Conservation (phyloP, 2,797 vertebrate genomes). For the Sebastes hubbsi region DNA sequence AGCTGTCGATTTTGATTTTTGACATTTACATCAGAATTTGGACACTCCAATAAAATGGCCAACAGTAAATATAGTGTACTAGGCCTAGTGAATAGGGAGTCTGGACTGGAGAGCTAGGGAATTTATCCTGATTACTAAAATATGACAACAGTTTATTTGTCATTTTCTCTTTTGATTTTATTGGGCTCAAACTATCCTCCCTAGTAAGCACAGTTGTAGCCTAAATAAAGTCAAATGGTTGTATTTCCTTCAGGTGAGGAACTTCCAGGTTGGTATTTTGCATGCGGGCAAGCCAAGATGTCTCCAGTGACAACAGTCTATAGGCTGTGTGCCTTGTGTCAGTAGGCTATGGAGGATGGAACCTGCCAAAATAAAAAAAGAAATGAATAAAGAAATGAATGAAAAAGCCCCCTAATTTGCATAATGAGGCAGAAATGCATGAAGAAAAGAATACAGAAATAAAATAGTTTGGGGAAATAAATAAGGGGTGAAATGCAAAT, state of each 20-base stretch:
- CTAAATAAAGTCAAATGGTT: background rate
- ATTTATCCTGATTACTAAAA: background rate
- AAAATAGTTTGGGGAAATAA: too few species aligned
- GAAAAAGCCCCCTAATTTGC: too few species aligned
- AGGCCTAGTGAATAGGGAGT: background rate
- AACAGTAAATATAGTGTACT: background rate
- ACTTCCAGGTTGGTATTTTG: background rate
- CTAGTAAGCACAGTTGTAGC: background rate
- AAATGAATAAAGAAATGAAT: too few species aligned
- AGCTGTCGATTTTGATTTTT: background rate
- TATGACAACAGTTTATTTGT: background rate
- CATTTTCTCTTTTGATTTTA: background rate
- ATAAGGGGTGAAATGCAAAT: too few species aligned
- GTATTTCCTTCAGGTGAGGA: background rate
- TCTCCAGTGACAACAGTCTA: background rate
- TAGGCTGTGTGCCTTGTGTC: background rate
- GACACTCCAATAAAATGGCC: background rate
- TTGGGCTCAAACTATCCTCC: too few species aligned
- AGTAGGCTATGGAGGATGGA: background rate
- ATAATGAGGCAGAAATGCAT: too few species aligned
- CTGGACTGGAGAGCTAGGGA: background rate
- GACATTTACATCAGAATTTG: background rate
- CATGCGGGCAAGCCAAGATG: background rate
- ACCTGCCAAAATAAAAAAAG: too few species aligned
- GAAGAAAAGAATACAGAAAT: too few species aligned